Conservation (phyloP, 2,113 vertebrate genomes). For the Syngnathus typhle region DNA sequence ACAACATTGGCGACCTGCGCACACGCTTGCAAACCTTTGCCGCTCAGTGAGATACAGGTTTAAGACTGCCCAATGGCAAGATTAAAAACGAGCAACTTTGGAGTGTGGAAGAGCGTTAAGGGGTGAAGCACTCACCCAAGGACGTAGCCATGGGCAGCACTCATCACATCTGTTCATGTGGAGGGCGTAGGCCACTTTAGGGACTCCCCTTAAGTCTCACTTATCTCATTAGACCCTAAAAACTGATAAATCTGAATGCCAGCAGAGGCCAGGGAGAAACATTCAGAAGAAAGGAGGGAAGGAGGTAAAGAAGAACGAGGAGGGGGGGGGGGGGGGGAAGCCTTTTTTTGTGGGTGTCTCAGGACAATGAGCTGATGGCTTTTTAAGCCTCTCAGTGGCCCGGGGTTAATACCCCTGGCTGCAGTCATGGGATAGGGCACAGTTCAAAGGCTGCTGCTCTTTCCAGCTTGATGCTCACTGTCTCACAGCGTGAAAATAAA, state of each 20-base stretch:
- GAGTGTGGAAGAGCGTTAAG: constrained; percentile 27
- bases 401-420: constrained; percentile 64
- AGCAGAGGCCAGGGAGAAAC: constrained; percentile 66
- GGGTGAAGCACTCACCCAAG: constrained; percentile 43
- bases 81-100: constrained; percentile 48
- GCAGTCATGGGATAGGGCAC: constrained; percentile 66
- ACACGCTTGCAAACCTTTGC: too few relatives aligned
- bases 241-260: constrained; percentile 94
- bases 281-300: constrained; percentile 70
- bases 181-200: constrained; percentile 69
- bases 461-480: constrained; percentile 47
- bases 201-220: constrained; percentile 77
- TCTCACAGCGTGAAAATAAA: constrained; percentile 62
- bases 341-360: constrained; percentile 65
- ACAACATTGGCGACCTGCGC: too few relatives aligned
- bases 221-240: constrained; percentile 96
- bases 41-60: neutral
- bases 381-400: constrained; percentile 82
- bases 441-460: constrained; percentile 65
- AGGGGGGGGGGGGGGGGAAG: constrained; percentile 73
- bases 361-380: constrained; percentile 82
- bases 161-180: constrained; percentile 68
- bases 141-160: constrained; percentile 52
- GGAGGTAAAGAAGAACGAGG: constrained; percentile 56
- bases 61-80: constrained; percentile 27